Conservation (phyloP, 2,888 invertebrate species). For the Lamproptera curius region DNA sequence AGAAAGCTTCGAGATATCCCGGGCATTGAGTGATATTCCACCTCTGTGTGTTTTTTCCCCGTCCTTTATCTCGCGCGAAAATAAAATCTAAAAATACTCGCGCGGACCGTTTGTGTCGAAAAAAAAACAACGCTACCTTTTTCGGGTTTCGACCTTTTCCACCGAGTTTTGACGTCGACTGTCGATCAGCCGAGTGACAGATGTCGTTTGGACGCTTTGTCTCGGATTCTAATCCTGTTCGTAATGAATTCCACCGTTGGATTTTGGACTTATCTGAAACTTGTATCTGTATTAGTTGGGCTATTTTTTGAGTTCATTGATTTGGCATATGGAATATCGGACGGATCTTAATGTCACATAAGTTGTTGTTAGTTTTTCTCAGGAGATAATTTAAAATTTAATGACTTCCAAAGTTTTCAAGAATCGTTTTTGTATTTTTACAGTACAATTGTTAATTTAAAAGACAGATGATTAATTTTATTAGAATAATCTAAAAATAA, state of each 20-base stretch:
- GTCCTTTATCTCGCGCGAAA: conserved; percentile 33
- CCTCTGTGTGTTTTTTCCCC: conserved; percentile 30
- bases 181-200: conserved; percentile 18
- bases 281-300: too few relatives aligned
- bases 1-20: conserved; percentile 69
- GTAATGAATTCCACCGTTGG: conserved; percentile 9
- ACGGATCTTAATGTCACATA: too few relatives aligned
- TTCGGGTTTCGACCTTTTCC: conserved; percentile 13
- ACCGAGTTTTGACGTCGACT: conserved; percentile 6
- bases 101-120: conserved; percentile 21
- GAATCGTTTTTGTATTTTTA: too few relatives aligned
- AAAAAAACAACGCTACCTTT: conserved; percentile 11
- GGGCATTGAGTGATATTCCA: conserved; percentile 63
- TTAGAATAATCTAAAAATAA: too few relatives aligned
- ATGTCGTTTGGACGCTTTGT: background rate
- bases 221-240: conserved; percentile 4
- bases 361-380: too few relatives aligned
- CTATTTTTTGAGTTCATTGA: too few relatives aligned
- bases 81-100: conserved; percentile 29
- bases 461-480: too few relatives aligned
- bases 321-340: too few relatives aligned
- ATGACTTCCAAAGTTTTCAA: too few relatives aligned
- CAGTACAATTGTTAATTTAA: too few relatives aligned
- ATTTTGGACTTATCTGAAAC: background rate
- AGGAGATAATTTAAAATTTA: too few relatives aligned